Conservation (phyloP, 2,888 invertebrate species). For the Crossocerus cetratus region DNA sequence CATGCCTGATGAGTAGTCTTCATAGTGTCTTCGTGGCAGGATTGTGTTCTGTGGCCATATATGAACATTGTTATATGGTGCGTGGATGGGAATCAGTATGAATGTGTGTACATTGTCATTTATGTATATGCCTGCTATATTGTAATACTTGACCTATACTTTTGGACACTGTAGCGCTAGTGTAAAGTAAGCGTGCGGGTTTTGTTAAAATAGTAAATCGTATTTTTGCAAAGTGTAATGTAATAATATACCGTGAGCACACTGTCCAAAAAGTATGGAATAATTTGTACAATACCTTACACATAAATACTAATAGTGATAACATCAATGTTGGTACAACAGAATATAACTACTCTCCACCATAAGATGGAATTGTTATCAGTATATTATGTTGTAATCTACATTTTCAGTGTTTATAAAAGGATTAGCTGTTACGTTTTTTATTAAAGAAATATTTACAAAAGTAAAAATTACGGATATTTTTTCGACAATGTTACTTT, state of each 20-base stretch:
- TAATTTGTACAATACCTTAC: slow-evolving; percentile 73
- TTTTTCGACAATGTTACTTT: slow-evolving; percentile 66
- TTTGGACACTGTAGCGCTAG: slow-evolving; percentile 71
- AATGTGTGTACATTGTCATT: slow-evolving; percentile 59
- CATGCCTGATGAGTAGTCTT: slow-evolving; percentile 57
- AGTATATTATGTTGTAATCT: slow-evolving; percentile 73
- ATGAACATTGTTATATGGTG: slow-evolving; percentile 56
- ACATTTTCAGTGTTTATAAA: slow-evolving; percentile 73
- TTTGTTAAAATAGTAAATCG: slow-evolving; percentile 67
- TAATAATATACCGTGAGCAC: slow-evolving; percentile 63
- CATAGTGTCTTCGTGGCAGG: slow-evolving; percentile 50
- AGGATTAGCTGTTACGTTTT: slow-evolving; percentile 71
- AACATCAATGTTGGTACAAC: slow-evolving; percentile 73
- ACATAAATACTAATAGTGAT: slow-evolving; percentile 66
- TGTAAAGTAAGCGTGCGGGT: slow-evolving; percentile 60
- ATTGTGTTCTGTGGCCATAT: slow-evolving; percentile 50
- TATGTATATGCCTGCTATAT: slow-evolving; percentile 65
- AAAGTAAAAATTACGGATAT: slow-evolving; percentile 64
- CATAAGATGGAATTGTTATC: slow-evolving; percentile 72
- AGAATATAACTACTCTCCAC: slow-evolving; percentile 71
- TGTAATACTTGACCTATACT: slow-evolving; percentile 73
- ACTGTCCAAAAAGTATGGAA: slow-evolving; percentile 74
- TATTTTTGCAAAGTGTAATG: slow-evolving; percentile 71
- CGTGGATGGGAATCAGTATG: slow-evolving; percentile 45
- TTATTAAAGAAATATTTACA: slow-evolving; percentile 70